Conservation (phyloP, 2,797 vertebrate genomes). For the Anguilla obscura region DNA sequence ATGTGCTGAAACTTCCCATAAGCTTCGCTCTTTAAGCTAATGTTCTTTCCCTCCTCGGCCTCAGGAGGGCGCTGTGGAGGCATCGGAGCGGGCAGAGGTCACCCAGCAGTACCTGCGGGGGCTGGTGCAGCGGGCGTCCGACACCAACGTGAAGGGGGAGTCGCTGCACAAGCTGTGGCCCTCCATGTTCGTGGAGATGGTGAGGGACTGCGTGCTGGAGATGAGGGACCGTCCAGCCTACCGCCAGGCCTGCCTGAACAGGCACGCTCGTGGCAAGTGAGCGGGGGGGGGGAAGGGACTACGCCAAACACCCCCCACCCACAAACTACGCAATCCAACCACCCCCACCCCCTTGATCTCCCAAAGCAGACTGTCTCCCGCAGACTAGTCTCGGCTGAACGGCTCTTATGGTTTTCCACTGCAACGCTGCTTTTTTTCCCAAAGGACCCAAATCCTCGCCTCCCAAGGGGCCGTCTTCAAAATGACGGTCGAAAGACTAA, state of each 20-base stretch:
- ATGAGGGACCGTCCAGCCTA: constrained; percentile 83
- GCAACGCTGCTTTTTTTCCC: background rate
- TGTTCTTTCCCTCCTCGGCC: constrained; percentile 29
- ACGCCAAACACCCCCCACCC: background rate
- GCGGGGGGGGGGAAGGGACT: too few species aligned
- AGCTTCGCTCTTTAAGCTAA: background rate
- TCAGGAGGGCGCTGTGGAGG: constrained; percentile 67
- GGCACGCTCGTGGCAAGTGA: constrained; percentile 49
- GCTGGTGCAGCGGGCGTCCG: constrained; percentile 82
- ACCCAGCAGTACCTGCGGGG: constrained; percentile 81
- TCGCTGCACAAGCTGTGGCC: constrained; percentile 94
- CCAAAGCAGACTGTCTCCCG: background rate
- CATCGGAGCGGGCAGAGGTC: constrained; percentile 59
- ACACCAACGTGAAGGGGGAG: constrained; percentile 88
- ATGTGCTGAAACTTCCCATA: background rate
- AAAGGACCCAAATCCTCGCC: background rate
- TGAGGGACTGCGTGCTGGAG: constrained; percentile 89
- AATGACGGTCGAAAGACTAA: background rate
- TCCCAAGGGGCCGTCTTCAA: background rate
- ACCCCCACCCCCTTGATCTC: background rate
- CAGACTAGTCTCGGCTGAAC: background rate
- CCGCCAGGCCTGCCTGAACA: constrained; percentile 83
- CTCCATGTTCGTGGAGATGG: constrained; percentile 91
- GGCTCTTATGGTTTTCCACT: background rate
- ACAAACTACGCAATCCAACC: background rate